Evolutionary conservation across 2,797 vertebrate genomes (phyloP), one percentile per base, ranked within the genome.

Genomic region (Capromys pilorides): DNA sequence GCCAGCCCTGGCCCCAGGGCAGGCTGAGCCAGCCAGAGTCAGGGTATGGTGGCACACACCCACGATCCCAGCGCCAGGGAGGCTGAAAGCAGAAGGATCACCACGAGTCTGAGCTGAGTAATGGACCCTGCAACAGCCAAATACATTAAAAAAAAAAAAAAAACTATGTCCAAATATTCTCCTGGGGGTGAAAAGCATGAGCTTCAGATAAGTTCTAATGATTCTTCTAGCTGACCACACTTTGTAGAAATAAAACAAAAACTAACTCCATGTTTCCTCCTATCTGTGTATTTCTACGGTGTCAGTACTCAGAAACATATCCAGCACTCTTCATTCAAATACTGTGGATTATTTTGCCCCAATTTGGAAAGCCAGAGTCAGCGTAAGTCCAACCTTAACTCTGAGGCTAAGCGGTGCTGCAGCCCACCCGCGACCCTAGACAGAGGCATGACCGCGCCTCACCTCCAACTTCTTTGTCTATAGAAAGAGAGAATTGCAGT

Each of bases 161-260:
- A n/a, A n/a, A n/a, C 6, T 51, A 86, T 97, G 93, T 94, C 95
- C 86, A 93, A 12, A 83, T 85, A 36, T 51, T 13, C 89, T 97
- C 67, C 64, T 90, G 28, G 77, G 94, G 94, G 45, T 96, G 93
- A 92, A 88, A 96, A 96, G 93, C 96, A 67, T 88, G 93, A 91
- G 41, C n/a, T 33, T 77, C 4, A 0, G 39, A 10, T 39, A 33
- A 33, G 12, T 67, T 39, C 86, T 36, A 10, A 57, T 7, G 64
- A 3, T 61, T 26, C 36, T 64, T 57, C 13, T 22, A 64, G 33
- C 41, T 36, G 18, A 22, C 16, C 45, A 79, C 33, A 7, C 10
- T 41, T 36, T 61, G 26, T 2, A 3, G 10, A 33, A 31, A 54
- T 11, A 39, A 6, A 78, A 26, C 22, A 45, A 54, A 69, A 16